Evolutionary conservation across 2,113 vertebrate genomes (phyloP).

Genomic region (Sander vitreus): DNA sequence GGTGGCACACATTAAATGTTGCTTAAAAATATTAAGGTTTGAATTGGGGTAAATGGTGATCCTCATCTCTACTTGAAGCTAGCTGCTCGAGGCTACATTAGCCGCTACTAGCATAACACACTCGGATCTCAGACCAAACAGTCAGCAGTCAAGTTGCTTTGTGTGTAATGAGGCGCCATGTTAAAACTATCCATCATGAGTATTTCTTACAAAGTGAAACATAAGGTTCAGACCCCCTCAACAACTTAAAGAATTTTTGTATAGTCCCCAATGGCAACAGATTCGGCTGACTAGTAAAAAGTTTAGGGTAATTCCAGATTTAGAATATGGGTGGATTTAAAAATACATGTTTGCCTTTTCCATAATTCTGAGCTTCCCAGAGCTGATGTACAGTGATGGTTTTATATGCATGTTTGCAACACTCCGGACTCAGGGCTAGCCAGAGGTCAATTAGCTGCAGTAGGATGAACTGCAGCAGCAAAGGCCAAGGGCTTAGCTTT

Average conservation of each 20-base stretch:
- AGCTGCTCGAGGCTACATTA: not conserved
- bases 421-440: slow-evolving; percentile 33
- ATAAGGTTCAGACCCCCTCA: not conserved
- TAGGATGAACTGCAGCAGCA: slow-evolving; percentile 45
- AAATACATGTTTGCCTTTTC: not conserved
- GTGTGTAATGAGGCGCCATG: not conserved
- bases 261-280: not conserved
- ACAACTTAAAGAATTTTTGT: not conserved
- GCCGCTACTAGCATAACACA: not conserved
- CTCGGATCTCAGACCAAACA: not conserved
- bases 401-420: slow-evolving; percentile 28
- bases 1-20: not conserved
- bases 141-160: not conserved
- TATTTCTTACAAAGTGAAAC: not conserved
- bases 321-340: not conserved
- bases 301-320: not conserved
- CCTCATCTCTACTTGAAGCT: not conserved
- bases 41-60: not conserved
- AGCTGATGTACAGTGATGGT: slow-evolving; percentile 20
- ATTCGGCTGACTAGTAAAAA: not conserved
- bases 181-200: not conserved
- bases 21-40: not conserved
- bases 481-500: slow-evolving; percentile 43
- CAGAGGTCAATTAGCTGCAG: slow-evolving; percentile 50
- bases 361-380: not conserved